Evolutionary conservation across 2,113 vertebrate species (phyloP).

Genomic region (Periophthalmodon schlosseri): DNA sequence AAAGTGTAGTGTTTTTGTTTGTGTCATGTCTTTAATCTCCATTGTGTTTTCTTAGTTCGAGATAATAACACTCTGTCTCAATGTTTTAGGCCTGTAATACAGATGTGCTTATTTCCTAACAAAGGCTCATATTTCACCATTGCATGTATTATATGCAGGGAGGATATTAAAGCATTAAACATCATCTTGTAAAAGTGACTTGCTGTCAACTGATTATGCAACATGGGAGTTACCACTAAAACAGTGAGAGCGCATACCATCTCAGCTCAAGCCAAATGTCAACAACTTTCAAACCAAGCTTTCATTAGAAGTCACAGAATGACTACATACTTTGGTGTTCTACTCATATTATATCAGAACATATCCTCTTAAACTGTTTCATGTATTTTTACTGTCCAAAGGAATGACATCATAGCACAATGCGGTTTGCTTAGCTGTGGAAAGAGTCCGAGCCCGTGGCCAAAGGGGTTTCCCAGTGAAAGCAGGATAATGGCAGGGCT

Average conservation of each 20-base stretch:
- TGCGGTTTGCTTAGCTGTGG: constrained; percentile 14
- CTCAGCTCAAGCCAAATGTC: constrained; percentile 13
- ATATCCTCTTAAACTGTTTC: not conserved
- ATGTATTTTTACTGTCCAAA: not conserved
- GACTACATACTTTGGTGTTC: not conserved
- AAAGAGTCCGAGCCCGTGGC: constrained; percentile 11
- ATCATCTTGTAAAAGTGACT: not conserved
- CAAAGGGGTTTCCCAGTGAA: constrained; percentile 33
- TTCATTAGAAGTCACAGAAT: not conserved
- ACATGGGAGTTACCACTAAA: constrained; percentile 5
- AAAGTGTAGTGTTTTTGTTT: not conserved
- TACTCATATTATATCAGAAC: not conserved
- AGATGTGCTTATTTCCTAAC: not conserved
- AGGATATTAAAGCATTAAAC: not conserved
- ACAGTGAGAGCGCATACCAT: constrained; percentile 16
- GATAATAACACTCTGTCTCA: not conserved
- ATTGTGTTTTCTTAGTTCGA: not conserved
- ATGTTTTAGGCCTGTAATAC: not conserved
- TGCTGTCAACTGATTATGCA: constrained; percentile 11
- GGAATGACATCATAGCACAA: constrained; percentile 29
- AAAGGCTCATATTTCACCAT: not conserved
- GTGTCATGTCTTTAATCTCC: not conserved
- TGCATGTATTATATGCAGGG: not conserved
- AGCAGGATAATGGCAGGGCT: not conserved
- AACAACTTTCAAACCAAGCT: not conserved